phyloP scores from a whole-genome alignment of 2,888 invertebrate species.

The Agonopterix subpropinquella region DNA sequence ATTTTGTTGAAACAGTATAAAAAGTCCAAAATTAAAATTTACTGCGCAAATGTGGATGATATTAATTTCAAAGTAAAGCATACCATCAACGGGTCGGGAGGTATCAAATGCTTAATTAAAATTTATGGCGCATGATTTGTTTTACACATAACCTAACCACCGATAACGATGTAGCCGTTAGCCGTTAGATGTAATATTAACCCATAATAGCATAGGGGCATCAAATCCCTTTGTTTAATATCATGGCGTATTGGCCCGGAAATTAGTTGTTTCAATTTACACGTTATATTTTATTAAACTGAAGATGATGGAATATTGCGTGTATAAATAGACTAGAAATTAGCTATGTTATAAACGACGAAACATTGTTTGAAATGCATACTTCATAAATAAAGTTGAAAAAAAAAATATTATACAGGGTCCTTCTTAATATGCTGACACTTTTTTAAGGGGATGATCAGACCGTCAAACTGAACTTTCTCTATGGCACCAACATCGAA shows the following conservation, averaged over 20 bases:
- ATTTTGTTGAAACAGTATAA: too few relatives aligned
- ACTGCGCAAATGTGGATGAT: slow-evolving; percentile 26
- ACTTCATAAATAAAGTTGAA: too few relatives aligned
- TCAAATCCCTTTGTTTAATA: slow-evolving; percentile 38
- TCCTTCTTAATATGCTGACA: too few relatives aligned
- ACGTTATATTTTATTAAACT: background rate
- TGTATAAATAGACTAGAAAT: too few relatives aligned
- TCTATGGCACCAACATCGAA: too few relatives aligned
- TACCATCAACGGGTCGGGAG: slow-evolving; percentile 22
- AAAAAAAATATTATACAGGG: too few relatives aligned
- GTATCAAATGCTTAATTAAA: slow-evolving; percentile 61
- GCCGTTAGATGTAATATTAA: slow-evolving; percentile 39
- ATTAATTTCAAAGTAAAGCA: slow-evolving; percentile 35
- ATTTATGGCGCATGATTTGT: slow-evolving; percentile 52
- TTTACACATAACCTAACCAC: slow-evolving; percentile 31
- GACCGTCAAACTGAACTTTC: too few relatives aligned
- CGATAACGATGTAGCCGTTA: slow-evolving; percentile 19
- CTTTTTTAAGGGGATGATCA: too few relatives aligned
- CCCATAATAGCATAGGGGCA: slow-evolving; percentile 39
- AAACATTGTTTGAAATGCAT: too few relatives aligned
- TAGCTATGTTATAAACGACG: too few relatives aligned
- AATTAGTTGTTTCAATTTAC: background rate
- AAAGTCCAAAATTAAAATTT: background rate
- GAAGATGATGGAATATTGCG: background rate
- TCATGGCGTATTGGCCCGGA: slow-evolving; percentile 15